Percentiles rank a stretch among this genome's conserved stretches.
Evolutionary conservation across 2,888 invertebrate species (phyloP).

Genomic region (Caenorhabditis sp.): DNA sequence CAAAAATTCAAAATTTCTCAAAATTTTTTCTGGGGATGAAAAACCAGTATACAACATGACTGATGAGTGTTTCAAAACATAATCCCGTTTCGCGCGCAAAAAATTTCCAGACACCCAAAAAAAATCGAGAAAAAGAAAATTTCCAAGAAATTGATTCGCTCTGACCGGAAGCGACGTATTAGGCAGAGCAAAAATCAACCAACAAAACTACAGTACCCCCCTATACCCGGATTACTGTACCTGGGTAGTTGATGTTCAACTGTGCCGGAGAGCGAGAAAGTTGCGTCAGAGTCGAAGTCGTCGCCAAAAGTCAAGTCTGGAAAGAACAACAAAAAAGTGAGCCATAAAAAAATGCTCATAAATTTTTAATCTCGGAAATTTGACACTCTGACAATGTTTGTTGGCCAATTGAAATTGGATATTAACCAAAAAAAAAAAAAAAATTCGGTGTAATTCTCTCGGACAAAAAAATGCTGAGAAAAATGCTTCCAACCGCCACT

Average conservation of each 20-base stretch:
- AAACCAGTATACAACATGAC: too few species aligned
- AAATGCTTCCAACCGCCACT: neutral
- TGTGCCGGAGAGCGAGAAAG: conserved; percentile 30
- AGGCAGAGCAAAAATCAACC: too few species aligned
- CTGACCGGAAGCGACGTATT: too few species aligned
- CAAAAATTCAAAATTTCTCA: too few species aligned
- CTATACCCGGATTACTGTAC: neutral
- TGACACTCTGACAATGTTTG: neutral
- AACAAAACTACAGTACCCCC: too few species aligned
- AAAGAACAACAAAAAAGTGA: conserved; percentile 11
- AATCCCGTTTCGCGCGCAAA: too few species aligned
- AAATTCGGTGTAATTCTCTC: too few species aligned
- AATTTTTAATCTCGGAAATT: neutral
- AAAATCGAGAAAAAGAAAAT: too few species aligned
- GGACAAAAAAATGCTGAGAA: neutral
- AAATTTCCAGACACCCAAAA: too few species aligned
- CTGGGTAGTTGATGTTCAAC: conserved; percentile 24
- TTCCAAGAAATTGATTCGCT: too few species aligned
- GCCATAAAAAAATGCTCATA: conserved; percentile 4
- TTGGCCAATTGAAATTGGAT: neutral
- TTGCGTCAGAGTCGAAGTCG: conserved; percentile 32
- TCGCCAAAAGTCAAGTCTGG: conserved; percentile 40
- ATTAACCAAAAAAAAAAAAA: neutral
- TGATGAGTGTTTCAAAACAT: too few species aligned
- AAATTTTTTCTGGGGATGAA: too few species aligned